A percentile compares a stretch with the other conserved stretches of the same genome.
phyloP scores from a whole-genome alignment of 92 coral and sea anemone species.

The Scolanthus callimorphus region DNA sequence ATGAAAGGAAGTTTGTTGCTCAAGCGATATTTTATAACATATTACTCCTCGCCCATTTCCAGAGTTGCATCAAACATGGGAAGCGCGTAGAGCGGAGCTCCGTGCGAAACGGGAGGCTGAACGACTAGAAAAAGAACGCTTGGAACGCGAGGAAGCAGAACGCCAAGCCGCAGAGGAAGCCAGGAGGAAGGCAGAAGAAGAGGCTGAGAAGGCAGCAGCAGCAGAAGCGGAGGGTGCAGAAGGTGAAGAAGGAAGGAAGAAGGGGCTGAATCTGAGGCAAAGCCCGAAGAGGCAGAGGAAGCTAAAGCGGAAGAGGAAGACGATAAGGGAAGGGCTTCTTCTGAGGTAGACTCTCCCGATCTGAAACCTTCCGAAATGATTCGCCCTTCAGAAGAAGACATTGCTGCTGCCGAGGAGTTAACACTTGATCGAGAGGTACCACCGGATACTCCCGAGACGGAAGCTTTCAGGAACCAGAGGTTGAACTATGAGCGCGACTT shows the following conservation, averaged over 20 bases:
- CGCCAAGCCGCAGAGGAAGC: conserved; percentile 78
- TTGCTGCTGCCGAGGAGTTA: conserved; percentile 34
- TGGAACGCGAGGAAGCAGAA: conserved; percentile 60
- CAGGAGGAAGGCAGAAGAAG: conserved; percentile 58
- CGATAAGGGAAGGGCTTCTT: conserved; percentile 7
- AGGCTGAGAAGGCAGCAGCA: conserved; percentile 43
- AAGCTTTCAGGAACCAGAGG: conserved; percentile 60
- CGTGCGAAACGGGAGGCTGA: conserved; percentile 69
- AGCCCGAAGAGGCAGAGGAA: too few relatives aligned
- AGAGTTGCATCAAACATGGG: conserved; percentile 73
- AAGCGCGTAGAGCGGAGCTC: conserved; percentile 46
- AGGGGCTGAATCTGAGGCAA: too few relatives aligned
- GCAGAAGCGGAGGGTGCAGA: conserved; percentile 29
- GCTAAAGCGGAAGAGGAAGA: neutral
- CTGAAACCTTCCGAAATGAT: conserved; percentile 6
- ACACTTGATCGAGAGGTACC: conserved; percentile 55
- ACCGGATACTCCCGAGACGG: conserved; percentile 75
- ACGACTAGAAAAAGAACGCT: conserved; percentile 59
- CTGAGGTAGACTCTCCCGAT: conserved; percentile 22
- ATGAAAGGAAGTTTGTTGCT: too few relatives aligned
- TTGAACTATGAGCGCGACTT: conserved; percentile 75
- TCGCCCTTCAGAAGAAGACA: conserved; percentile 58
- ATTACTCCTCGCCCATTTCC: too few relatives aligned
- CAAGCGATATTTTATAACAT: too few relatives aligned
- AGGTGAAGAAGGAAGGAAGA: conserved; percentile 35